Conservation (phyloP, 1,140 invertebrate species). For the Drosophila eugracilis region DNA sequence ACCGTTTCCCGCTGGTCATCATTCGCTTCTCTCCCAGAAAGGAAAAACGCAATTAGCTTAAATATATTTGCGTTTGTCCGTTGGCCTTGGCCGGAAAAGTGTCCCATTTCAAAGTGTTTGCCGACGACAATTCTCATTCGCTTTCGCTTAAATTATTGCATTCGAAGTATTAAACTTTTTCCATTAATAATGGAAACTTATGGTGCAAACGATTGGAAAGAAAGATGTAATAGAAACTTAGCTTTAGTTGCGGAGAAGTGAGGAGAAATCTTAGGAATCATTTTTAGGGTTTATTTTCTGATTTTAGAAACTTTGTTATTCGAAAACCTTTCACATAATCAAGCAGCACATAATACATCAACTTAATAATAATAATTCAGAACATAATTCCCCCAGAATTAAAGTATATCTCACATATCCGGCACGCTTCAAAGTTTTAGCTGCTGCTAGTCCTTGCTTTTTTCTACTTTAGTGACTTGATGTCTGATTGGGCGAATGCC, state of each 20-base stretch:
- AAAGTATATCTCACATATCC: neutral
- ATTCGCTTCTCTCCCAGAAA: constrained; percentile 7
- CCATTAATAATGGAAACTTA: constrained; percentile 51
- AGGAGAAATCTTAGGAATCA: too few relatives aligned
- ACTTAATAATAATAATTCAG: neutral
- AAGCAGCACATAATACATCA: too few relatives aligned
- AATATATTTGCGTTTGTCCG: constrained; percentile 56
- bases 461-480: constrained; percentile 45
- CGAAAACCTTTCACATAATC: too few relatives aligned
- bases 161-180: constrained; percentile 25
- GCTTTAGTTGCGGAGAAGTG: neutral
- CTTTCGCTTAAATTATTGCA: constrained; percentile 32
- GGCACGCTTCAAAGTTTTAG: constrained; percentile 3
- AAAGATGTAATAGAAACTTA: neutral
- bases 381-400: neutral
- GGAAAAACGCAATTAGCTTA: constrained; percentile 65
- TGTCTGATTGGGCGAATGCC: constrained; percentile 50
- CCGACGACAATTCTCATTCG: neutral
- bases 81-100: constrained; percentile 9
- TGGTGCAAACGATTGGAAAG: constrained; percentile 19
- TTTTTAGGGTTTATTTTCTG: too few relatives aligned
- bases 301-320: too few relatives aligned
- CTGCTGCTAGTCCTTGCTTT: constrained; percentile 3
- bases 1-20: neutral
- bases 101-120: neutral